phyloP scores from a whole-genome alignment of 2,888 invertebrate species.

The Heterodera filipjevi region DNA sequence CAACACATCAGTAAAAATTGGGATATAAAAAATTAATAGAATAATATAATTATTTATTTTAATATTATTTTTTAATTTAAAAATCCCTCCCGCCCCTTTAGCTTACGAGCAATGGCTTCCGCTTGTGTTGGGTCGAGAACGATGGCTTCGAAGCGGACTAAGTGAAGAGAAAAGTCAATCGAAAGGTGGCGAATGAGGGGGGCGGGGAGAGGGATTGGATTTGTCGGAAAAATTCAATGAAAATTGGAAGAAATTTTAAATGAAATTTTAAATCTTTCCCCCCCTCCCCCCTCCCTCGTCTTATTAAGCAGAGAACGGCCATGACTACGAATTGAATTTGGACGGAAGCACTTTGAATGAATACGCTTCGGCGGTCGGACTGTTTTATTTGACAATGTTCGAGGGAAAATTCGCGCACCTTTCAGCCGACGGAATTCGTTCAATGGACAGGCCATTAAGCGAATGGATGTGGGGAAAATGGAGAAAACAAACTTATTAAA shows the following conservation, averaged over 20 bases:
- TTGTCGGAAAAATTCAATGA: too few relatives aligned
- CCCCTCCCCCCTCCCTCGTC: too few relatives aligned
- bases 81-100: neutral
- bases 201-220: neutral
- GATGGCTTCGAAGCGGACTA: slow-evolving; percentile 38
- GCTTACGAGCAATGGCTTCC: slow-evolving; percentile 66
- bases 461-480: slow-evolving; percentile 41
- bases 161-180: neutral
- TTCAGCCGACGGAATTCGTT: slow-evolving; percentile 32
- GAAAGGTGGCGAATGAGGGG: neutral
- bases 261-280: neutral
- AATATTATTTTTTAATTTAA: neutral
- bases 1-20: slow-evolving; percentile 66
- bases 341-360: slow-evolving; percentile 80
- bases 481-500: too few relatives aligned
- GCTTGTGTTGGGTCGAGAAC: slow-evolving; percentile 53
- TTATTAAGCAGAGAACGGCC: neutral
- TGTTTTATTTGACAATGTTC: slow-evolving; percentile 53
- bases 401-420: slow-evolving; percentile 41
- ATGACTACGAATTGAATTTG: slow-evolving; percentile 65
- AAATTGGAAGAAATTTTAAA: too few relatives aligned
- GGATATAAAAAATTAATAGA: too few relatives aligned
- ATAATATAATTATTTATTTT: neutral
- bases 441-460: slow-evolving; percentile 42
- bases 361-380: slow-evolving; percentile 71